Evolutionary conservation across 2,797 vertebrate genomes (phyloP), one percentile per base, ranked within the genome.

Genomic region (Schizopygopsis pylzovi): DNA sequence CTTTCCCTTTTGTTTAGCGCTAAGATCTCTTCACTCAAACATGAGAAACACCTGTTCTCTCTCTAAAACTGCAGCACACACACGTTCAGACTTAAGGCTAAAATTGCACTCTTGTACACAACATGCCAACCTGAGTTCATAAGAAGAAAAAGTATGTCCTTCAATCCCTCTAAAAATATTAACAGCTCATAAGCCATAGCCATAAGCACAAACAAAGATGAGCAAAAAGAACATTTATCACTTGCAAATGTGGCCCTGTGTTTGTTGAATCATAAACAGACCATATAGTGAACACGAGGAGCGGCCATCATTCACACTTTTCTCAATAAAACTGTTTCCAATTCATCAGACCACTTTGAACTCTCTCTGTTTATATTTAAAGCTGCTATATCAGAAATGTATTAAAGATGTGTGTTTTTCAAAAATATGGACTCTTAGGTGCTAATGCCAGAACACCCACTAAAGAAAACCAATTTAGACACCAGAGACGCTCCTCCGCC

Each of bases 1-100:
- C 95, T 95, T 95, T 95, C 93, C 79, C 92, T 92, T 93, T 87
- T 79, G 61, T 80, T 73, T 86, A 54, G 25, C 90, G 90, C 92
- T 92, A 84, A 93, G 90, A 95, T 93, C 93, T 91, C 90, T 93
- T 94, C 90, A 93, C 91, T 90, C 63, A 56, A 87, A 89, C 83
- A 59, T 85, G 72, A 87, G 81, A 45, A 88, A 88, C 87, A 89
- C 85, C 93, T 94, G 94, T 92, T 94, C 72, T 67, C 18, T 67
- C 18, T 85, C 67, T 79, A 73, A 81, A 87, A 49, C 73, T 47
- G 59, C 67, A 82, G 87, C 39, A 85, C 77, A 28, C 15, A 61
- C 65, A 85, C 22, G 45, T 33, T 45, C 15, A 85, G 20, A 78
- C 49, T 18, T 63, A 10, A 41, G 73, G 73, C 82, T 54, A 70